Conservation (phyloP, 2,888 invertebrate genomes). For the Morpho deidamia region DNA sequence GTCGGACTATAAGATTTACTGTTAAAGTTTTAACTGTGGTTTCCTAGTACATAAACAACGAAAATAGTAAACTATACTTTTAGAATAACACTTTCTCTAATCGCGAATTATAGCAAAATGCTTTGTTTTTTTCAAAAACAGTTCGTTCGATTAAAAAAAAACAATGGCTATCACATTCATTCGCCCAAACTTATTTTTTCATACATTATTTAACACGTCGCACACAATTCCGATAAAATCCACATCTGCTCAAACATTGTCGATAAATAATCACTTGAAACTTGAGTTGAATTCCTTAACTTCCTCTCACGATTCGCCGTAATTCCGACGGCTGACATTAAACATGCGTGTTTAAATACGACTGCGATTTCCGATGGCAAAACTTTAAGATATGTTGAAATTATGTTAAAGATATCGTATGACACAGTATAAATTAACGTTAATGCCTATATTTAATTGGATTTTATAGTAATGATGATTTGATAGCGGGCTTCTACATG, state of each 20-base stretch:
- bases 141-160: too few species aligned
- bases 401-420: not conserved
- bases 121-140: too few species aligned
- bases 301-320: slow-evolving; percentile 4
- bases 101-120: too few species aligned
- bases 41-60: too few species aligned
- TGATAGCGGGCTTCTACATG: not conserved
- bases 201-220: not conserved
- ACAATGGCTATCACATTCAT: too few species aligned
- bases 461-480: not conserved
- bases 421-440: not conserved
- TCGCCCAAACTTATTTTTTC: not conserved
- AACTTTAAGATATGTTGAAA: not conserved
- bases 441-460: not conserved
- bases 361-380: slow-evolving; percentile 3
- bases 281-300: slow-evolving; percentile 2
- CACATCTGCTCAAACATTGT: not conserved
- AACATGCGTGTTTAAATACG: slow-evolving; percentile 7
- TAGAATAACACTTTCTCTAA: too few species aligned
- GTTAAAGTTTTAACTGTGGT: too few species aligned
- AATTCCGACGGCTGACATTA: slow-evolving; percentile 3
- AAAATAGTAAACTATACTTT: too few species aligned
- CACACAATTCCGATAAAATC: not conserved
- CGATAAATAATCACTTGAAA: not conserved
- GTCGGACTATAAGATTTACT: too few species aligned